A percentile compares a stretch with the other conserved stretches of the same genome.
These are phyloP conservation scores for Drosophila erecta DNA, from an alignment of 1,140 invertebrate species.

Conservation along the genomic window DNA sequence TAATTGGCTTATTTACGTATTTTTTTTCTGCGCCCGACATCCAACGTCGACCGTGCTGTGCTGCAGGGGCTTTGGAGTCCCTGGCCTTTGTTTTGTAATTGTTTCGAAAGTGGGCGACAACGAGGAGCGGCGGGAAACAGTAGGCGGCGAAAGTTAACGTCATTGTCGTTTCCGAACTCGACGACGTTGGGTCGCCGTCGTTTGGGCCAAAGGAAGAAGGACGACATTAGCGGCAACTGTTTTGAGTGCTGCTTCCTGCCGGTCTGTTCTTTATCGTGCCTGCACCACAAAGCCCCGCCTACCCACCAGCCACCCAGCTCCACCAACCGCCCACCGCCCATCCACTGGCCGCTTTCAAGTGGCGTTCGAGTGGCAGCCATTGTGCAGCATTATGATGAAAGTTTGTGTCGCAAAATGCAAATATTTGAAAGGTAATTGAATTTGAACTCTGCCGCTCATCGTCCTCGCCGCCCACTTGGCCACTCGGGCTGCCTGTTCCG, in stretches of 20 bases:
- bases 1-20: slow-evolving; percentile 80
- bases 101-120: slow-evolving; percentile 58
- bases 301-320: neutral
- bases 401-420: slow-evolving; percentile 83
- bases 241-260: slow-evolving; percentile 77
- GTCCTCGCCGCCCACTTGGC: slow-evolving; percentile 36
- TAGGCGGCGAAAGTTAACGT: slow-evolving; percentile 80
- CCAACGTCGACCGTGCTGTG: slow-evolving; percentile 14
- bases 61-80: slow-evolving; percentile 31
- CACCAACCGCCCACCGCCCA: neutral
- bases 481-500: slow-evolving; percentile 35
- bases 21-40: slow-evolving; percentile 62
- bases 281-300: neutral
- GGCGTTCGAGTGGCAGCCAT: slow-evolving; percentile 81
- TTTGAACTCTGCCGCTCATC: slow-evolving; percentile 78
- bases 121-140: slow-evolving; percentile 37
- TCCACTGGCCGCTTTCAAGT: slow-evolving; percentile 64
- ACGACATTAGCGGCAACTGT: slow-evolving; percentile 81
- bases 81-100: slow-evolving; percentile 78
- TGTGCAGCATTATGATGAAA: slow-evolving; percentile 82
- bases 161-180: slow-evolving; percentile 58
- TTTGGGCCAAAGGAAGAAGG: slow-evolving; percentile 58
- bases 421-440: slow-evolving; percentile 84
- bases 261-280: slow-evolving; percentile 70
- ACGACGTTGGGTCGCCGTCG: slow-evolving; percentile 51